These are phyloP conservation scores for Lepidochitona cinerea DNA, from an alignment of 2,888 invertebrate genomes.

Conservation along the genomic window DNA sequence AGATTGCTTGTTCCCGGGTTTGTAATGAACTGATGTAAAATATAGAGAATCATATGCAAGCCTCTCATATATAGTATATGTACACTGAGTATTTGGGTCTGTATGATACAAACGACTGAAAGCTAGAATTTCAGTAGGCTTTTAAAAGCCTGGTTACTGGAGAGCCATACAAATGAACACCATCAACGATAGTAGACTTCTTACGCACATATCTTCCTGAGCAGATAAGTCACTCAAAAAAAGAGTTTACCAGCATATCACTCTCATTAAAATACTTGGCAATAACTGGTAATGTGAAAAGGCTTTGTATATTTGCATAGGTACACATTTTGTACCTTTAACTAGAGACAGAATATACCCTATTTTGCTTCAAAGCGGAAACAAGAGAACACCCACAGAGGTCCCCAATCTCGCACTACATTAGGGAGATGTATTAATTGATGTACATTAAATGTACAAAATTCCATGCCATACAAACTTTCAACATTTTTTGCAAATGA, in stretches of 20 bases:
- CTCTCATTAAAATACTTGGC: not conserved
- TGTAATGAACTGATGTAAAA: too few relatives aligned
- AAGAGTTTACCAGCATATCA: not conserved
- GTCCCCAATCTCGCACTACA: not conserved
- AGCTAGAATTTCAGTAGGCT: too few relatives aligned
- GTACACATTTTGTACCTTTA: conserved; percentile 4
- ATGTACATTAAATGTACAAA: conserved; percentile 10
- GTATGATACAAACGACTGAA: too few relatives aligned
- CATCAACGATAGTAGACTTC: not conserved
- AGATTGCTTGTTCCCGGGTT: too few relatives aligned
- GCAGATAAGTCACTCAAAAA: not conserved
- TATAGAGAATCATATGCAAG: too few relatives aligned
- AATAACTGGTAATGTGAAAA: not conserved
- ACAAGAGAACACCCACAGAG: not conserved
- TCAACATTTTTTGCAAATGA: not conserved
- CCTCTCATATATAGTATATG: too few relatives aligned
- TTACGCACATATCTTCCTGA: not conserved
- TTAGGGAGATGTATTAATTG: conserved; percentile 5
- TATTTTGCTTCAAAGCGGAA: not conserved
- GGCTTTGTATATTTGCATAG: not conserved
- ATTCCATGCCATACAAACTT: not conserved
- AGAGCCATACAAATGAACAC: conserved; percentile 1
- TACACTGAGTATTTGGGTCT: too few relatives aligned
- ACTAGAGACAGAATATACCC: not conserved
- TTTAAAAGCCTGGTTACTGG: not conserved